Base-by-base conservation (phyloP, 2,888 invertebrate species). In the Portevinia maculata region DNA sequence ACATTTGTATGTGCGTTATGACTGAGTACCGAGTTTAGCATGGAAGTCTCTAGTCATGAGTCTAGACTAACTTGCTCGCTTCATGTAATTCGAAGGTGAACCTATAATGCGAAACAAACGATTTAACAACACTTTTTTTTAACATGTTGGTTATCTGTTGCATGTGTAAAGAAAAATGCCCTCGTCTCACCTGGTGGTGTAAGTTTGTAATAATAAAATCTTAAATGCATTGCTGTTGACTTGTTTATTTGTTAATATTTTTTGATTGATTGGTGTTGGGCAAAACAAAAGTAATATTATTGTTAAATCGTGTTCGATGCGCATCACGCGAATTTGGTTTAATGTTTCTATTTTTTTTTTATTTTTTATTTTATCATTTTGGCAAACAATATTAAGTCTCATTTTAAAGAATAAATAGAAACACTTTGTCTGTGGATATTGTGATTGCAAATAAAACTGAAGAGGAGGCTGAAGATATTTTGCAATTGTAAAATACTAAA, bases 41-140 rank as follows among this genome's bases (percentile, higher is more conserved):
- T 64, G 62, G 21, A 64, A 64, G 13, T 7, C 21, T 17, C 41
- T 8, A 21, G 64, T n/a, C n/a, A n/a, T n/a, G n/a, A 32, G 64
- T 78, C 78, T 78, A 71, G 78, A 78, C 76, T 13, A 21, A 11
- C 41, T 5, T 39, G 19, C 30, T 55, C 59, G 59, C 57, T 37
- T 17, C 50, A 21, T 37, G 34, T 34, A 71, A 64, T 32, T 52
- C 44, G 76, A 76, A 78, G 78, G 78, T 71, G 64, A 79, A 24
- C 13, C 44, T 46, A 55, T 19, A 53, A 17, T 30, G 15, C 60
- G n/a, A 55, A 57, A 64, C 41, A 19, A 59, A 41, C 62, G 60
- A 64, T 52, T 64, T 50, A 64, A 71, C 60, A 67, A 60, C 52
- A 46, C 39, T 53, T 34, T 53, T 37, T 55, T 46, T 62, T 64